Base-by-base conservation (phyloP, 2,113 vertebrate genomes). In the Lycocorax pyrrhopterus region DNA sequence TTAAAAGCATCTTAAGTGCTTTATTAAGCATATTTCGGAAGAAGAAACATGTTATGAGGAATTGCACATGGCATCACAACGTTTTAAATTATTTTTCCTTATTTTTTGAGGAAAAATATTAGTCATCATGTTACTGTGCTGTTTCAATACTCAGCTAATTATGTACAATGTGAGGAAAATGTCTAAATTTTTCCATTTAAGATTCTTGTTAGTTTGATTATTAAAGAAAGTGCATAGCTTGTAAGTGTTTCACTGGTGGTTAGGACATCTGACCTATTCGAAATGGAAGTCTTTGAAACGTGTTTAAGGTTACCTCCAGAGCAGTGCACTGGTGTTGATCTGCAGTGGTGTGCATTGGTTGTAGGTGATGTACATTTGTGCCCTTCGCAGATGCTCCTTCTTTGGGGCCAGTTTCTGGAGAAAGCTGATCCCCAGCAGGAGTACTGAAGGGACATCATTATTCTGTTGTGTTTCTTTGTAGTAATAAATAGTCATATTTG, bases 271-370 rank as follows among this genome's bases (percentile, higher is more conserved):
- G n/a, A 18, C 29, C 22, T 49, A 3, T 92, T 69, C 35, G 63
- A 71, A 75, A 72, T 78, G 1, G 52, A 58, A 67, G 11, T 44
- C 37, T 79, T 56, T 19, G 8, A 22, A 26, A 67, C 3, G 0
- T 29, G 5, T 55, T 55, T 35, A 18, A 46, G 27, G 27, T 63
- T 63, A 25, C 4, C 13, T 64, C 11, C 11, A 30, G 44, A 44
- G 21, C 25, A n/a, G 64, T 16, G 55, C 37, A 6, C 1, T 29
- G 56, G 1, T 33, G 12, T 5, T 53, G 55, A 25, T 37, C 30
- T 67, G 43, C 13, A 13, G 0, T 33, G 46, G 2, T 30, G 22
- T 1, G 7, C 0, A 0, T 7, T 53, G 26, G 29, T 25, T 76
- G 53, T 13, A 13, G 60, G n/a, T 51, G 13, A 23, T 29, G 72